Conservation (phyloP, 2,888 invertebrate species). For the Serripes groenlandicus region DNA sequence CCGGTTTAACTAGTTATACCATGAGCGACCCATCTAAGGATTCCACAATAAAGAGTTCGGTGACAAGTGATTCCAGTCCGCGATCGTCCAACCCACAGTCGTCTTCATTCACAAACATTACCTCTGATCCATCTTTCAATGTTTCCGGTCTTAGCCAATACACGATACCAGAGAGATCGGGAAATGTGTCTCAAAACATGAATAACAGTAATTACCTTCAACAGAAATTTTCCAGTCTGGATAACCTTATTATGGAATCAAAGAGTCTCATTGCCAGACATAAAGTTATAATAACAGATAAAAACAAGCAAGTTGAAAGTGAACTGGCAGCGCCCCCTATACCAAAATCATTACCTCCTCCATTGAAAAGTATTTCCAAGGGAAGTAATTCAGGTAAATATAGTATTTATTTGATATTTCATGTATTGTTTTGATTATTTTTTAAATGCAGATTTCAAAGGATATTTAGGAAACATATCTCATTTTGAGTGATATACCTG, state of each 20-base stretch:
- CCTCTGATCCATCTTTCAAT: constrained; percentile 61
- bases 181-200: background rate
- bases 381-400: background rate
- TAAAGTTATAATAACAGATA: constrained; percentile 71
- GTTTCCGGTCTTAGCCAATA: constrained; percentile 60
- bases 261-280: constrained; percentile 71
- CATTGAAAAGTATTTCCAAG: constrained; percentile 11
- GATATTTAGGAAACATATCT: too few relatives aligned
- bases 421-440: too few relatives aligned
- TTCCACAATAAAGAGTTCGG: constrained; percentile 45
- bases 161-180: constrained; percentile 40
- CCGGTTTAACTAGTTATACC: constrained; percentile 37
- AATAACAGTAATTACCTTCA: constrained; percentile 62
- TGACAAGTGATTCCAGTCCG: constrained; percentile 56
- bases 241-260: constrained; percentile 72
- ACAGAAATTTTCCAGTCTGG: constrained; percentile 71
- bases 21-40: constrained; percentile 19
- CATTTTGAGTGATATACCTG: too few relatives aligned
- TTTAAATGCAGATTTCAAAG: too few relatives aligned
- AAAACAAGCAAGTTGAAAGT: constrained; percentile 58
- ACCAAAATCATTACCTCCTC: constrained; percentile 20
- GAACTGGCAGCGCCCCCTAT: constrained; percentile 9
- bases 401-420: too few relatives aligned
- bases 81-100: constrained; percentile 57
- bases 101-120: constrained; percentile 63